phyloP scores from a whole-genome alignment of 2,113 vertebrate genomes.

The Lamprologus ornatipinnis region DNA sequence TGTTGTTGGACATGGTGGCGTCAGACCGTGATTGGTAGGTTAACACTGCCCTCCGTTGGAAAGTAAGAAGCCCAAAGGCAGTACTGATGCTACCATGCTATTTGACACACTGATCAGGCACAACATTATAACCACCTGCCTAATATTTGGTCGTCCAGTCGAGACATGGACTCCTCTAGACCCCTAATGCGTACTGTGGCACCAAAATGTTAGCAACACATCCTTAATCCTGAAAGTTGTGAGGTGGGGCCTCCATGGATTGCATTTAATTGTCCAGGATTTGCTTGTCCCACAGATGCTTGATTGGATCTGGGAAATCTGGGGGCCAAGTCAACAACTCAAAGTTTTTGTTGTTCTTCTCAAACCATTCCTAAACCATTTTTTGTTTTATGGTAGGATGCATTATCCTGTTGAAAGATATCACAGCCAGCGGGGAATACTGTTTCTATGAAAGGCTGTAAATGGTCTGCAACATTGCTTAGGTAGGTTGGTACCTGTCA shows the following conservation, averaged over 20 bases:
- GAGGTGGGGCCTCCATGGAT: background rate
- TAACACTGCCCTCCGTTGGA: conserved; percentile 31
- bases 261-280: background rate
- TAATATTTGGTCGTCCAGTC: background rate
- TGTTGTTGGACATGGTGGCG: background rate
- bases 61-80: background rate
- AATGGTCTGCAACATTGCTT: background rate
- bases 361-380: background rate
- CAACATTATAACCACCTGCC: background rate
- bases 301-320: background rate
- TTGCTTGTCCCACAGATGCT: background rate
- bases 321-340: background rate
- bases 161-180: background rate
- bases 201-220: background rate
- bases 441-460: background rate
- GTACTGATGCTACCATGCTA: background rate
- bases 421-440: background rate
- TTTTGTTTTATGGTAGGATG: background rate
- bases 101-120: background rate
- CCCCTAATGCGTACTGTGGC: background rate
- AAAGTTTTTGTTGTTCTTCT: background rate
- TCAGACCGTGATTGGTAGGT: background rate
- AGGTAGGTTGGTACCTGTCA: background rate
- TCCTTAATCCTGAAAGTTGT: fast-evolving
- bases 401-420: background rate